Percentiles rank a stretch among this genome's conserved stretches.
phyloP scores from a whole-genome alignment of 2,797 vertebrate genomes.

The Moxostoma hubbsi region DNA sequence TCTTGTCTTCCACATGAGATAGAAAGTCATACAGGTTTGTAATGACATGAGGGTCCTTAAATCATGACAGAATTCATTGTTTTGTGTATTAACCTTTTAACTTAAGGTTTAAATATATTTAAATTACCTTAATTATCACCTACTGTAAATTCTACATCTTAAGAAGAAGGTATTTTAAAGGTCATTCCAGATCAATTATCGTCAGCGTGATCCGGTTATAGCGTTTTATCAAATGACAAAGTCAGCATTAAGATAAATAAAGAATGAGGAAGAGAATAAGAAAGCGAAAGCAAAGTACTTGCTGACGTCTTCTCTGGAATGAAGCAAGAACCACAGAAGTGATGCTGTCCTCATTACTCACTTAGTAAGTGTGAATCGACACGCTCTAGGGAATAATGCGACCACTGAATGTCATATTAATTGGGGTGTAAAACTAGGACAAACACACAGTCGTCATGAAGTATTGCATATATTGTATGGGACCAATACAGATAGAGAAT shows the following conservation, averaged over 20 bases:
- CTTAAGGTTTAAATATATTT: no score
- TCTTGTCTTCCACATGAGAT: no score
- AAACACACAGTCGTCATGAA: slow-evolving; percentile 35
- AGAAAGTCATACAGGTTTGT: no score
- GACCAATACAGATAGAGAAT: slow-evolving; percentile 20
- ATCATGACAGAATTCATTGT: no score
- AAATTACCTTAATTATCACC: neutral
- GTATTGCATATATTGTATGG: neutral
- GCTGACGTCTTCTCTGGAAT: slow-evolving; percentile 1
- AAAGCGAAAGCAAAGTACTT: neutral
- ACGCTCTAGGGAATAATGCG: slow-evolving; percentile 22
- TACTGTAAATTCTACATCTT: neutral
- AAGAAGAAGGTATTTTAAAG: neutral
- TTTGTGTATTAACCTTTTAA: no score
- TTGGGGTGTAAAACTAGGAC: slow-evolving; percentile 53
- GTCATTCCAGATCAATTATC: neutral
- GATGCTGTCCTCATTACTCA: slow-evolving; percentile 28
- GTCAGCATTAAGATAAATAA: slow-evolving; percentile 9
- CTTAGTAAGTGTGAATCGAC: slow-evolving; percentile 32
- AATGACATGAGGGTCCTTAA: no score
- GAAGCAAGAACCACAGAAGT: slow-evolving; percentile 35
- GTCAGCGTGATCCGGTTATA: neutral
- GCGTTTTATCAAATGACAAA: neutral
- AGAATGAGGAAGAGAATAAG: slow-evolving; percentile 8
- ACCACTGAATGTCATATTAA: slow-evolving; percentile 50